A percentile compares a stretch with the other conserved stretches of the same genome.
These are phyloP conservation scores for Paramacrobiotus metropolitanus DNA, from an alignment of 1,140 invertebrate genomes.

Conservation along the genomic window DNA sequence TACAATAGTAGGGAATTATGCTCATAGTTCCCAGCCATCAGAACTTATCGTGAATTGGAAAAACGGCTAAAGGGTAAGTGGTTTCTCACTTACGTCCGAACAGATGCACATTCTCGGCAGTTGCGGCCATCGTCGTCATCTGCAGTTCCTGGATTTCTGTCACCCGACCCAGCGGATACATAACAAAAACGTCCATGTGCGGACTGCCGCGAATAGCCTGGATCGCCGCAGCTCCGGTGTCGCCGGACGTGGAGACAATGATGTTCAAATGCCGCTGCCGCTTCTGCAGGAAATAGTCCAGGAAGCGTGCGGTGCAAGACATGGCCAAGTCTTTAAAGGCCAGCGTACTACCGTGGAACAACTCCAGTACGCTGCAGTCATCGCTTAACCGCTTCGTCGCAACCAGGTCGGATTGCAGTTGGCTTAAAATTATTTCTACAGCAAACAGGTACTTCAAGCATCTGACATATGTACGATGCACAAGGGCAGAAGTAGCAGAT, in stretches of 20 bases:
- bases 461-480: background rate
- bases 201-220: conserved; percentile 22
- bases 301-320: conserved; percentile 22
- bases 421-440: conserved; percentile 17
- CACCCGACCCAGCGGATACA: conserved; percentile 24
- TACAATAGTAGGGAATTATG: no score
- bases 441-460: background rate
- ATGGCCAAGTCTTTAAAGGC: conserved; percentile 29
- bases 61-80: conserved; percentile 6
- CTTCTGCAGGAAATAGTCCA: conserved; percentile 24
- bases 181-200: conserved; percentile 25
- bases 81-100: conserved; percentile 13
- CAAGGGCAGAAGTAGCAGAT: background rate
- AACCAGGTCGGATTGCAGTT: conserved; percentile 13
- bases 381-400: no score
- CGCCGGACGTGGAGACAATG: conserved; percentile 26
- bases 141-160: conserved; percentile 26
- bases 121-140: conserved; percentile 22
- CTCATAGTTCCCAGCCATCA: no score
- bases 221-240: conserved; percentile 29
- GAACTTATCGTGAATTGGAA: conserved; percentile 7
- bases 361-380: conserved; percentile 22
- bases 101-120: conserved; percentile 25
- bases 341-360: conserved; percentile 27
- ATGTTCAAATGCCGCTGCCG: conserved; percentile 16